These are phyloP conservation scores for Lophius americanus DNA, from an alignment of 2,797 vertebrate species.

Conservation along the genomic window DNA sequence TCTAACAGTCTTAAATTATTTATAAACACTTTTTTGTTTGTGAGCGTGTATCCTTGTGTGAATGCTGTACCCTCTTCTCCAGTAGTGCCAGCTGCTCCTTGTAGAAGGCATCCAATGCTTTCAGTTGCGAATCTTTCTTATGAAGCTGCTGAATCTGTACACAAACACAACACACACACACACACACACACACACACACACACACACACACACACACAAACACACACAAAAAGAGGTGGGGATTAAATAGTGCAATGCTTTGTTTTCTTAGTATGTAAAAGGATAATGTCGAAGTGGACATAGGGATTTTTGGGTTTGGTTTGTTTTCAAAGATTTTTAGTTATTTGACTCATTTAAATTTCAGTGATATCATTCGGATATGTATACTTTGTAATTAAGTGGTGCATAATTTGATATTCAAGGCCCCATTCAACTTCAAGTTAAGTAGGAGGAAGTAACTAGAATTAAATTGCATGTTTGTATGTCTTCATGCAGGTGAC, in stretches of 20 bases:
- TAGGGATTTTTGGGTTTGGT: neutral
- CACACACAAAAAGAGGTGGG: neutral
- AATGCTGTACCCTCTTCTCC: slow-evolving; percentile 86
- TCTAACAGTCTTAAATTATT: neutral
- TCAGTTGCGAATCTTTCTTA: slow-evolving; percentile 87
- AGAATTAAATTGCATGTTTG: too few relatives aligned
- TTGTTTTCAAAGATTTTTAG: neutral
- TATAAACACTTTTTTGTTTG: slow-evolving; percentile 1
- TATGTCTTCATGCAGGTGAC: too few relatives aligned
- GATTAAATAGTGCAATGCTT: slow-evolving; percentile 22
- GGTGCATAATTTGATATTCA: too few relatives aligned
- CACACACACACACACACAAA: slow-evolving; percentile 27
- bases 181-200: slow-evolving; percentile 41
- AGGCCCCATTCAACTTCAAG: too few relatives aligned
- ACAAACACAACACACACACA: slow-evolving; percentile 27
- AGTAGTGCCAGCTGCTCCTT: slow-evolving; percentile 89
- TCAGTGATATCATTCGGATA: neutral
- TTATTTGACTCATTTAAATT: neutral
- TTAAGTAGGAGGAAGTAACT: too few relatives aligned
- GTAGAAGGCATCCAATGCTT: slow-evolving; percentile 84
- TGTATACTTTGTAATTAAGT: neutral
- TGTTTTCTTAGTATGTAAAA: neutral
- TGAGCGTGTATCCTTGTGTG: slow-evolving; percentile 16
- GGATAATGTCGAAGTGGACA: neutral
- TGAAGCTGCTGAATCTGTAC: slow-evolving; percentile 85